Percentiles rank a stretch among this genome's conserved stretches.
phyloP scores from a whole-genome alignment of 2,113 vertebrate species.

The Hemichromis elongatus region DNA sequence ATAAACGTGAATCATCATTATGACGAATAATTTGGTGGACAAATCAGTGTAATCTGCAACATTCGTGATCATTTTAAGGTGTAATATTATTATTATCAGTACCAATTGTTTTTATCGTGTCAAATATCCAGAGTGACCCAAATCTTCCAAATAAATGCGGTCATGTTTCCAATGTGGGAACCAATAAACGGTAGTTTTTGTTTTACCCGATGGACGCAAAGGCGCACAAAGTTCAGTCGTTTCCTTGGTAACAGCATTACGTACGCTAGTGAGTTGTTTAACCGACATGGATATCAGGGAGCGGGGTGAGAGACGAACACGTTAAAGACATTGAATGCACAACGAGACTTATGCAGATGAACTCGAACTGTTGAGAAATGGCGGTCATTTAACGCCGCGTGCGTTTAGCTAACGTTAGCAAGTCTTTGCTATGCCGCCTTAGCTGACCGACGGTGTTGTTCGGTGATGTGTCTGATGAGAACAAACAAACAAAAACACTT shows the following conservation, averaged over 20 bases:
- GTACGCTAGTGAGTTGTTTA: not conserved
- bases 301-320: constrained; percentile 27
- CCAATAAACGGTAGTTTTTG: not conserved
- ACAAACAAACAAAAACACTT: not conserved
- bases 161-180: constrained; percentile 30
- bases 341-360: fast-evolving
- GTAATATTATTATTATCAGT: fast-evolving
- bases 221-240: constrained; percentile 37
- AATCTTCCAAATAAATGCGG: too few species aligned
- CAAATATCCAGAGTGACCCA: not conserved
- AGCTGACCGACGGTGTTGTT: not conserved
- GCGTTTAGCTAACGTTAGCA: not conserved
- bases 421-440: not conserved
- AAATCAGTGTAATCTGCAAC: not conserved
- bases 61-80: not conserved
- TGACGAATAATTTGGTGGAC: not conserved
- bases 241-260: constrained; percentile 67
- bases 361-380: not conserved
- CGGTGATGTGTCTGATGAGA: not conserved
- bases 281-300: constrained; percentile 58
- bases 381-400: not conserved
- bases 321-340: fast-evolving
- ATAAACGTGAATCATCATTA: not conserved
- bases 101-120: not conserved
- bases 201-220: constrained; percentile 14